Evolutionary conservation across 2,888 invertebrate genomes (phyloP), one percentile per base, ranked within the genome.

Genomic region (Carpatolechia fugitivella): DNA sequence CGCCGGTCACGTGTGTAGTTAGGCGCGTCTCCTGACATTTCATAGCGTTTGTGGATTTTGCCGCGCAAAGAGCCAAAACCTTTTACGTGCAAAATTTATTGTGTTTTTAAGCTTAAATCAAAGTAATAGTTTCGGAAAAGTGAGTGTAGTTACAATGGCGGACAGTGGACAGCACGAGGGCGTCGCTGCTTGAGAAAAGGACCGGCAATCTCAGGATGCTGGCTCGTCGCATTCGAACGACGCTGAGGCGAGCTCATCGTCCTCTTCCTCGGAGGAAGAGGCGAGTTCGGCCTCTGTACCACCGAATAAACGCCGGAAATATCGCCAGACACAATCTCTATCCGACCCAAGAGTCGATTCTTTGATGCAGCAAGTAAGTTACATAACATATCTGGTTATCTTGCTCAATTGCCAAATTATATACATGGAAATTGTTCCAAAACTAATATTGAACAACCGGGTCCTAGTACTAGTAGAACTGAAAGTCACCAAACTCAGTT

Each of bases 201-300:
- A 8, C 16, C 18, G 16, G 40, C 1, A 18, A 1, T 11, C 18
- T 13, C 41, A 18, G 41, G 1, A 4, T 40, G 5, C 40, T 3
- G 14, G 40, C 20, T 20, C 18, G 18, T 10, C 16, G 10, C 41
- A 14, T 20, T 2, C 3, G 10, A 48, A 1, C 35, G 11, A 35
- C 13, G 13, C 13, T 16, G 14, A 14, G 1, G 33, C 16, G 5
- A 33, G 16, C n/a, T 13, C 33, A 16, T 35, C n/a, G n/a, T n/a
- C 33, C 30, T 49, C 49, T 13, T 35, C 49, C 16, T 49, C 49
- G 18, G 33, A 33, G 49, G 49, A 49, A 14, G 49, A 49, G 11
- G 49, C 3, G 10, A 11, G 49, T 11, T 11, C 20, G 3, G 16
- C 35, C 3, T 35, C 35, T n/a, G 13, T 10, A 8, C 48, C 48